Evolutionary conservation across 2,113 vertebrate genomes (phyloP), one percentile per base, ranked within the genome.

Genomic region (Cyanistes caeruleus): DNA sequence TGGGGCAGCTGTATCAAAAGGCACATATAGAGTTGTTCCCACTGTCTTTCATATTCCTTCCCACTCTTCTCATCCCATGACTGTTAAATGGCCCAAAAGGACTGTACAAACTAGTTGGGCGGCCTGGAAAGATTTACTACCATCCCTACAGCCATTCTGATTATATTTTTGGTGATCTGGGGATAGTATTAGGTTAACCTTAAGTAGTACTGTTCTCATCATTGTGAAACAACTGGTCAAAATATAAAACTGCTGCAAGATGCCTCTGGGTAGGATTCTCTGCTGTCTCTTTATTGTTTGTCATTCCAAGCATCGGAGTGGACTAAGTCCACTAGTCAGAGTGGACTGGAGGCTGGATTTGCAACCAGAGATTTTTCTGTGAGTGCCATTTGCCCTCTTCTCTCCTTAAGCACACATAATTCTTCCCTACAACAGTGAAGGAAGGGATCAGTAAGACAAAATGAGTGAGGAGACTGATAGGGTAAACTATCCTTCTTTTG

Each of bases 271-370:
- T 80, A 83, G 23, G 49, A 39, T 65, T 28, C 18, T 83, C 67
- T 77, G 31, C 48, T 92, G 43, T 37, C 18, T 88, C 51, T 86
- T 86, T 80, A 90, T 73, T 90, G 46, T 33, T 76, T 77, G 51
- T 28, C 70, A 35, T 86, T 88, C 46, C 8, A 80, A 33, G 8
- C 23, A 76, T 15, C 8, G 33, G 46, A 49, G 13, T 28, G 19
- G 31, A 80, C 46, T 27, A 43, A 52, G 30, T 84, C 43, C 43
- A 43, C 14, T 43, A 43, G 15, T 43, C 43, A 43, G 13, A 43
- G 43, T 43, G 43, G 43, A 43, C 43, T 7, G 64, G 63, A 76
- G 41, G 41, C 20, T 28, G 44, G n/a, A 92, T 76, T 79, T 51
- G 17, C 39, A 89, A 37, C 31, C 48, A 27, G 52, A 91, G 49